Evolutionary conservation across 2,113 vertebrate species (phyloP).

Genomic region (Phalacrocorax aristotelis): DNA sequence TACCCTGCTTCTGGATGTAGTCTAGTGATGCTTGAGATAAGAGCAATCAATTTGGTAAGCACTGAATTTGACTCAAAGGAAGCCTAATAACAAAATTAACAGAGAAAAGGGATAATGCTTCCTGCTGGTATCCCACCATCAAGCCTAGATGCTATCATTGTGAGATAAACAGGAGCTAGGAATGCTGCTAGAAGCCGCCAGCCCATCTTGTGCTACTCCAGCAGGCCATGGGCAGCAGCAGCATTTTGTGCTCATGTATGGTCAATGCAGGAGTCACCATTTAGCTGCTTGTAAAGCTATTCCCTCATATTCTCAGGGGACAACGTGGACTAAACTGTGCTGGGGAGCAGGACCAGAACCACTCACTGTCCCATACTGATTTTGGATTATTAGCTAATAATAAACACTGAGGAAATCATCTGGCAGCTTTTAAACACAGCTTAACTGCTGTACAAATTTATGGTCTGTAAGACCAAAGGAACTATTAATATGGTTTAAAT

Average conservation of each 20-base stretch:
- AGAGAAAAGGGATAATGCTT: neutral
- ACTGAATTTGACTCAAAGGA: neutral
- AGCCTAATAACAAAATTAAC: neutral
- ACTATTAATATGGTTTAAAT: neutral
- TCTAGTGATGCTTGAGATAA: neutral
- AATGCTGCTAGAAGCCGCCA: neutral
- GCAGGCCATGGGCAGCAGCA: neutral
- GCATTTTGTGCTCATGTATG: neutral
- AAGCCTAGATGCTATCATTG: neutral
- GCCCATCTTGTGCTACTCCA: neutral
- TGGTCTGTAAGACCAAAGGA: neutral
- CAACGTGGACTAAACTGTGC: neutral
- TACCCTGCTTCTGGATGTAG: neutral
- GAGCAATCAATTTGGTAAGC: neutral
- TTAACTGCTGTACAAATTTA: neutral
- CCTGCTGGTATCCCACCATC: neutral
- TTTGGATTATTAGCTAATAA: neutral
- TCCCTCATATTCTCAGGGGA: neutral
- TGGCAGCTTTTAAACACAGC: neutral
- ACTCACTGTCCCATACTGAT: neutral
- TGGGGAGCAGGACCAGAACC: neutral
- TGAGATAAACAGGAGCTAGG: neutral
- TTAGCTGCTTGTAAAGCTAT: neutral
- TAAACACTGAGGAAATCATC: neutral
- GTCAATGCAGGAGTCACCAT: neutral